Evolutionary conservation across 2,888 invertebrate species (phyloP).

Genomic region (Leptopilina drosophilae): DNA sequence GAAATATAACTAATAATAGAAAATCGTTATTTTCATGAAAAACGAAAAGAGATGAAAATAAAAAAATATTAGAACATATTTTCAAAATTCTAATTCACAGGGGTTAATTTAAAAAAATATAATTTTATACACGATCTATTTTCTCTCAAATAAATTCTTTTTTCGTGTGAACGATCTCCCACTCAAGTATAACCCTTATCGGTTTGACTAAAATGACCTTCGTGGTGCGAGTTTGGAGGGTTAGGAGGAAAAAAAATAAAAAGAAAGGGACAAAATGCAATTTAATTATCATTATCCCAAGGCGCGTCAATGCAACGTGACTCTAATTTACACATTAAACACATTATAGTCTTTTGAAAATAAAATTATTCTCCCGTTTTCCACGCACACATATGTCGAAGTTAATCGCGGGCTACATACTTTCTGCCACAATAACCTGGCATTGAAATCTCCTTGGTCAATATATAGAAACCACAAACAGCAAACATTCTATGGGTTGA

Average conservation of each 20-base stretch:
- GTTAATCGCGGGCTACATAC: constrained; percentile 44
- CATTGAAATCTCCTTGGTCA: constrained; percentile 63
- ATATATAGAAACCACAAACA: neutral
- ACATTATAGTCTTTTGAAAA: constrained; percentile 3
- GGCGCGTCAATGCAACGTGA: constrained; percentile 8
- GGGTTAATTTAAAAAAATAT: too few species aligned
- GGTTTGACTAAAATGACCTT: constrained; percentile 4
- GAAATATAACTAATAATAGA: too few species aligned
- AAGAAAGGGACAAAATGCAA: constrained; percentile 33
- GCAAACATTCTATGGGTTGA: too few species aligned
- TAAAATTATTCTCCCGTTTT: neutral
- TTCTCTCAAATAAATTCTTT: neutral
- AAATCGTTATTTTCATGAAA: too few species aligned
- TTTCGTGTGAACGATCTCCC: neutral
- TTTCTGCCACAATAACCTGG: constrained; percentile 59
- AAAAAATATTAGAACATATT: too few species aligned
- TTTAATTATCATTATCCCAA: constrained; percentile 7
- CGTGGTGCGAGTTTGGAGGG: constrained; percentile 7
- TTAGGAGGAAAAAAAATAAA: constrained; percentile 16
- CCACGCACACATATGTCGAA: constrained; percentile 18
- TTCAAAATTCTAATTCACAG: too few species aligned
- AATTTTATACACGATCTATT: too few species aligned
- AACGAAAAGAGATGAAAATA: too few species aligned
- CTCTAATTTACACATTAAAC: constrained; percentile 7
- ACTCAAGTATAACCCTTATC: constrained; percentile 10